Evolutionary conservation across 2,888 invertebrate species (phyloP).

Genomic region (Synanthedon formicaeformis): DNA sequence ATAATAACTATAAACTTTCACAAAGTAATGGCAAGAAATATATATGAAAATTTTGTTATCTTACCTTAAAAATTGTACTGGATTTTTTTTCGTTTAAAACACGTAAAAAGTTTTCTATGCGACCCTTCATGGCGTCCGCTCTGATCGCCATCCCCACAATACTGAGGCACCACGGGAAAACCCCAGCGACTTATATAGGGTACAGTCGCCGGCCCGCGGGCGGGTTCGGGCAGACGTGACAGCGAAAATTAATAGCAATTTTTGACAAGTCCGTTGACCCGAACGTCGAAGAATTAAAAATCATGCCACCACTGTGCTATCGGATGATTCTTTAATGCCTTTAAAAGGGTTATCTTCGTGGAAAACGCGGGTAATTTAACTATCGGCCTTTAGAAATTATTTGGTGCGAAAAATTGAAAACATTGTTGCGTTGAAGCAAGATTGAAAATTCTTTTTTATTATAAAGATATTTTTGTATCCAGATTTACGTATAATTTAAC

Average conservation of each 20-base stretch:
- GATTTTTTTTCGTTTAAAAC: constrained; percentile 34
- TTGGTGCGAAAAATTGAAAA: too few relatives aligned
- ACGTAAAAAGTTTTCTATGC: constrained; percentile 55
- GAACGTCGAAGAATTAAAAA: background rate
- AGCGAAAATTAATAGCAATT: background rate
- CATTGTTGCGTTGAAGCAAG: too few relatives aligned
- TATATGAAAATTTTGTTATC: constrained; percentile 1
- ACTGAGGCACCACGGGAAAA: constrained; percentile 31
- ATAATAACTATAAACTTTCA: too few relatives aligned
- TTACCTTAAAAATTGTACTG: constrained; percentile 37
- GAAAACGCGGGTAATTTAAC: too few relatives aligned
- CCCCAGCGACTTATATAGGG: constrained; percentile 42
- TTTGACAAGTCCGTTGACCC: background rate
- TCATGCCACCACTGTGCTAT: background rate
- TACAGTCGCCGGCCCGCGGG: background rate
- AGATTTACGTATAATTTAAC: too few relatives aligned
- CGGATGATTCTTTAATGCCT: too few relatives aligned
- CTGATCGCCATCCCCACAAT: constrained; percentile 10
- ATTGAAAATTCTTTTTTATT: too few relatives aligned
- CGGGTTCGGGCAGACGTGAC: background rate
- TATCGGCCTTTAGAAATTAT: too few relatives aligned
- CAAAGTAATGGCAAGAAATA: too few relatives aligned
- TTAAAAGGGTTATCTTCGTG: too few relatives aligned
- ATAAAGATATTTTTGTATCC: too few relatives aligned
- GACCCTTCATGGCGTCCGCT: constrained; percentile 15